Evolutionary conservation across 2,113 vertebrate species (phyloP).

Genomic region (Misgurnus mizolepis): DNA sequence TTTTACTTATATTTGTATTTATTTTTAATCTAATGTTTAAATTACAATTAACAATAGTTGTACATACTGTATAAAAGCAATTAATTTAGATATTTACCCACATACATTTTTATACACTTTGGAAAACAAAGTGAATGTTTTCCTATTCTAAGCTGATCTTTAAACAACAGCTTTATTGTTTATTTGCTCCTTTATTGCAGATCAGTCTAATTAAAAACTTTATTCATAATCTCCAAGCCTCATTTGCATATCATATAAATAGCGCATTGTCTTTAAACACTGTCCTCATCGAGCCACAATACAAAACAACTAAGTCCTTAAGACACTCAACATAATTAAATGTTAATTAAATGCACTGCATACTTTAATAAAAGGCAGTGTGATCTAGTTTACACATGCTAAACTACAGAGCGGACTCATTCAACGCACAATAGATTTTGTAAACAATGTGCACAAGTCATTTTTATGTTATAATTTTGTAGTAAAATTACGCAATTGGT

Average conservation of each 20-base stretch:
- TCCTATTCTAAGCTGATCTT: conserved; percentile 12
- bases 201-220: conserved; percentile 67
- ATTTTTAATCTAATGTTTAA: no score
- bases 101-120: not conserved
- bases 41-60: no score
- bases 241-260: conserved; percentile 45
- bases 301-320: conserved; percentile 62
- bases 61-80: no score
- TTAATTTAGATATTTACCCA: not conserved
- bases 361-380: conserved; percentile 66
- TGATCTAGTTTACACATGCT: conserved; percentile 51
- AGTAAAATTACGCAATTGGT: not conserved
- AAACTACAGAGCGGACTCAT: conserved; percentile 48
- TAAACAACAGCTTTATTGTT: conserved; percentile 2
- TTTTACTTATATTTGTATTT: no score
- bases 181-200: conserved; percentile 3
- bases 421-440: conserved; percentile 19
- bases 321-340: conserved; percentile 67
- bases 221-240: conserved; percentile 44
- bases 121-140: not conserved
- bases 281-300: conserved; percentile 53
- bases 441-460: conserved; percentile 25
- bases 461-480: conserved; percentile 3
- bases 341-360: conserved; percentile 71
- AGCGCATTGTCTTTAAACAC: conserved; percentile 43